Evolutionary conservation across 92 coral and sea anemone species (phyloP), one percentile per base, ranked within the genome.

Genomic region (Paramuricea clavata): DNA sequence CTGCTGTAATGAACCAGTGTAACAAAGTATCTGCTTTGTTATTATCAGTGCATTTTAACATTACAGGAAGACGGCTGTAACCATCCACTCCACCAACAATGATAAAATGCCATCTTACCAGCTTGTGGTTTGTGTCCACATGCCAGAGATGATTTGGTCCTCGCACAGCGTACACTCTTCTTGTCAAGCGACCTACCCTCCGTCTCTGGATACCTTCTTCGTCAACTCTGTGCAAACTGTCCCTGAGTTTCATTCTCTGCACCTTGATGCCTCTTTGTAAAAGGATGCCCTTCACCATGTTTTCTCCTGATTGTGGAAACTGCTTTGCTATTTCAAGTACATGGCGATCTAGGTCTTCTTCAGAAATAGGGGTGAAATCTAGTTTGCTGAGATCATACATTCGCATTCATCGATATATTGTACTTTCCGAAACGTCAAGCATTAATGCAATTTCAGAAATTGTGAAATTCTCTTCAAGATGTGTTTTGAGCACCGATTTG

Each of bases 381-480:
- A 67, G 11, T 25, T 82, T 67, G 34, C 76, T 67, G 25, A 92
- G 81, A 25, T 84, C 85, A 79, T 92, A 92, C 68, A 78, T 74
- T 74, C 69, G 79, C 92, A 92, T 92, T 82, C 90, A 67, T 28
- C 90, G 89, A 57, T 88, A 91, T 61, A 88, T 27, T 21, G 93
- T 87, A 47, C 94, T 87, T 76, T 91, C 94, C 42, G 91, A 76
- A 42, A 91, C 94, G 17, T 88, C 83, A 34, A 87, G 83, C 72
- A 73, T 82, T 25, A 54, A 30, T 36, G 83, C 57, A 41, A 91
- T 87, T 74, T 78, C 93, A 13, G 78, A 50, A 28, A 91, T 83
- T 21, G 79, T 83, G 77, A 87, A 91, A 65, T 76, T 85, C 65
- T 92, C 90, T 85, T 92, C 92, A 27, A 92, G 42, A 19, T 81